Base-by-base conservation (phyloP, 1,140 invertebrate genomes). In the Anoplolepis gracilipes region DNA sequence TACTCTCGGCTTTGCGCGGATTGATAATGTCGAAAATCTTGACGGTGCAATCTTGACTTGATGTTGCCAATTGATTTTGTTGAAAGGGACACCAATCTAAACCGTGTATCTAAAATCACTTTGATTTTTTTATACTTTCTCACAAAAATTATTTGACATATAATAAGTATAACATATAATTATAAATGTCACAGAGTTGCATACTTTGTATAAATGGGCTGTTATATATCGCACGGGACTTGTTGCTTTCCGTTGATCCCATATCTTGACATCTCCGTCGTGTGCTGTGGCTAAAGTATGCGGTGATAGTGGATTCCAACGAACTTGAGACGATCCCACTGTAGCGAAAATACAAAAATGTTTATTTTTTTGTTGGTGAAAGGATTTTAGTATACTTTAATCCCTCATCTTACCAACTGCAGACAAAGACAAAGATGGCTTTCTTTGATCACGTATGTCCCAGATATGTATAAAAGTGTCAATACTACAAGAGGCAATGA, bases 391-490 rank as follows among this genome's bases (percentile, higher is more conserved):
- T 70, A 57, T 13, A 0, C 42, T 49, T 49, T 4, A 49, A 49
- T 57, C 4, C 33, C 16, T 13, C 4, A 70, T 30, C 95, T 95
- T 95, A 97, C 97, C 96, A 90, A 98, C 97, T 78, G 97, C 97
- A 90, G 97, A 98, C 42, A 99, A 95, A 46, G 98, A 98, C 30
- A 97, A 92, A 19, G 96, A 95, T 39, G 98, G 98, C 93, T 97
- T 97, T 84, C 97, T 96, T 6, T 97, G 95, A 94, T 99, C 98
- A 92, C 98, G 95, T 11, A 99, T 95, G 92, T 99, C 98, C 98
- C 98, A 99, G 59, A 99, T 96, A 93, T 99, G 97, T 73, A 98
- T 98, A 92, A 97, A 99, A 61, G 98, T 98, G 93, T 99, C 98
- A 53, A 98, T 98, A 30, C 98, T 99, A 92, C 98, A 99, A 46